Conservation (phyloP, 2,888 invertebrate species). For the Drosophila pullipes region DNA sequence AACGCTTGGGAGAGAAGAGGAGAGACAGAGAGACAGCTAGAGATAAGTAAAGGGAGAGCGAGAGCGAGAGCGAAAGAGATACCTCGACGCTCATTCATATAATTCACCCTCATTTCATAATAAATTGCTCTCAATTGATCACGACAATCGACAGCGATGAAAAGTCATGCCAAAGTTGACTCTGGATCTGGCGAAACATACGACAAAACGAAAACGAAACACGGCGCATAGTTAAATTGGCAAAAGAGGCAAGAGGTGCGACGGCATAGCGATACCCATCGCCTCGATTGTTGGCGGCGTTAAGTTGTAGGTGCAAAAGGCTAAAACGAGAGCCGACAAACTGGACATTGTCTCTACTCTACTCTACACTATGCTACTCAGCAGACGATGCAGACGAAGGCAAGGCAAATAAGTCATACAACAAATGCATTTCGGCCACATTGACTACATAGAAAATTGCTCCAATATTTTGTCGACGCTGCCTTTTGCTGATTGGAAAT, state of each 20-base stretch:
- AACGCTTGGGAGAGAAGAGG: conserved; percentile 10
- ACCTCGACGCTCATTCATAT: conserved; percentile 81
- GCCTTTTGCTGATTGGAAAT: conserved; percentile 69
- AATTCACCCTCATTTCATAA: conserved; percentile 86
- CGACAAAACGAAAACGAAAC: conserved; percentile 66
- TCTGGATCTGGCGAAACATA: conserved; percentile 65
- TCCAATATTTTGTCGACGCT: conserved; percentile 69
- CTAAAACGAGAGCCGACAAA: conserved; percentile 37
- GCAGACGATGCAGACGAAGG: neutral
- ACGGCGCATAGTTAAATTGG: conserved; percentile 68
- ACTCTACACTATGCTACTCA: neutral
- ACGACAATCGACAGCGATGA: conserved; percentile 84
- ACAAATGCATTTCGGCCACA: conserved; percentile 45
- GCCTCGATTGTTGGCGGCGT: conserved; percentile 67
- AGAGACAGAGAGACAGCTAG: conserved; percentile 7
- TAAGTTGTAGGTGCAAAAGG: conserved; percentile 76
- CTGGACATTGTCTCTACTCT: conserved; percentile 50
- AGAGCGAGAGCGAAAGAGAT: conserved; percentile 43
- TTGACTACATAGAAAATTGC: conserved; percentile 70
- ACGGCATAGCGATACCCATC: conserved; percentile 40
- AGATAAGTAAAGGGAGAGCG: conserved; percentile 2
- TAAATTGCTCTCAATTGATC: conserved; percentile 86
- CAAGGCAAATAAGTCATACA: conserved; percentile 74
- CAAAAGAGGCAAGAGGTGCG: conserved; percentile 61
- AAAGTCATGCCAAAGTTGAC: conserved; percentile 80